Evolutionary conservation across 2,113 vertebrate species (phyloP).

Genomic region (Nanger granti): DNA sequence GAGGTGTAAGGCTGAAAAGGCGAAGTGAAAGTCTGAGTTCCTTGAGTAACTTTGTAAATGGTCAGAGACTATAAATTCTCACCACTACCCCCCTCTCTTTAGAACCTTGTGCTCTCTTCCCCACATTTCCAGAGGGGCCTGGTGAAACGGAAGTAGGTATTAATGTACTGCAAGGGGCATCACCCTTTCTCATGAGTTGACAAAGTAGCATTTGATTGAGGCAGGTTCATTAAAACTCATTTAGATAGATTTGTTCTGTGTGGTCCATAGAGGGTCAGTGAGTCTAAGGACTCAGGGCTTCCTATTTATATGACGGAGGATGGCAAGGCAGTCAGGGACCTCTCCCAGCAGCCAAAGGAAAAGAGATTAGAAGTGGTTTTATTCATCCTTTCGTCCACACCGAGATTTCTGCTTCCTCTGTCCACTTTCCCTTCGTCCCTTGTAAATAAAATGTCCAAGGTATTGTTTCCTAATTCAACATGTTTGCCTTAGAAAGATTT

Average conservation of each 20-base stretch:
- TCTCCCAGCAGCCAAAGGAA: too few species aligned
- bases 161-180: constrained; percentile 67
- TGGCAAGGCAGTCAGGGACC: background rate
- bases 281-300: constrained; percentile 1
- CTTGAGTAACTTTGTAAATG: constrained; percentile 73
- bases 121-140: constrained; percentile 72
- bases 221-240: constrained; percentile 80
- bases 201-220: constrained; percentile 78
- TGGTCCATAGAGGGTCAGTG: constrained; percentile 51
- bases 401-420: background rate
- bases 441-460: background rate
- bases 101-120: background rate
- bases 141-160: constrained; percentile 71
- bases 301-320: constrained; percentile 8
- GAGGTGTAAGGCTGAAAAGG: constrained; percentile 68
- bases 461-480: constrained; percentile 49
- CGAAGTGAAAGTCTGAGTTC: constrained; percentile 56
- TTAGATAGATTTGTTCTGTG: constrained; percentile 72
- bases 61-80: constrained; percentile 64
- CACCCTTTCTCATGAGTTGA: constrained; percentile 64
- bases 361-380: background rate
- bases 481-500: constrained; percentile 17
- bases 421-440: background rate
- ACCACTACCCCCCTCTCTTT: background rate
- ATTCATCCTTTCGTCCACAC: background rate